phyloP scores from a whole-genome alignment of 2,888 invertebrate species.

The Venustoraphidia nigricollis region DNA sequence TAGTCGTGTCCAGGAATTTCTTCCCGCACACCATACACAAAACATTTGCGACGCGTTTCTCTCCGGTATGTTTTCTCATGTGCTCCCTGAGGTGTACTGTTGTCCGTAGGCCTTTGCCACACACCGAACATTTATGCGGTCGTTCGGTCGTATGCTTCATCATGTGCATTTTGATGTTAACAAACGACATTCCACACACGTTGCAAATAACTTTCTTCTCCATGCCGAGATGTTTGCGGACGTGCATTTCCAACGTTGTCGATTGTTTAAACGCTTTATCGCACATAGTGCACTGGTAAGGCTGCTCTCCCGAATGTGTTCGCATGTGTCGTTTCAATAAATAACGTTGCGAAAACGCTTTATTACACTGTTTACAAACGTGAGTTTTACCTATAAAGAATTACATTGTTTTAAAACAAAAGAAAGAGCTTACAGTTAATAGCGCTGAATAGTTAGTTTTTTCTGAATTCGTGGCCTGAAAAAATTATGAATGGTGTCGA shows the following conservation, averaged over 20 bases:
- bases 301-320: neutral
- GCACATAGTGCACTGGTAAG: constrained; percentile 1
- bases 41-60: neutral
- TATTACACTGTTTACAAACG: neutral
- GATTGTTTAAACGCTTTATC: constrained; percentile 3
- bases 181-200: neutral
- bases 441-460: too few relatives aligned
- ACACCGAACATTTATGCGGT: neutral
- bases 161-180: constrained; percentile 1
- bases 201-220: neutral
- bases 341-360: constrained; percentile 2
- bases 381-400: neutral
- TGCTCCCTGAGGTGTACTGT: constrained; percentile 1
- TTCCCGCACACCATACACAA: constrained; percentile 2
- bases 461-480: too few relatives aligned
- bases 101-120: constrained; percentile 1
- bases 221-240: neutral
- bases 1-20: neutral
- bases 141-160: neutral
- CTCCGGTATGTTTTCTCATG: constrained; percentile 1
- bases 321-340: neutral
- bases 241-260: neutral
- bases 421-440: too few relatives aligned
- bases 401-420: too few relatives aligned
- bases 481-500: too few relatives aligned